phyloP scores from a whole-genome alignment of 2,888 invertebrate species.

The Lissonota sp. region DNA sequence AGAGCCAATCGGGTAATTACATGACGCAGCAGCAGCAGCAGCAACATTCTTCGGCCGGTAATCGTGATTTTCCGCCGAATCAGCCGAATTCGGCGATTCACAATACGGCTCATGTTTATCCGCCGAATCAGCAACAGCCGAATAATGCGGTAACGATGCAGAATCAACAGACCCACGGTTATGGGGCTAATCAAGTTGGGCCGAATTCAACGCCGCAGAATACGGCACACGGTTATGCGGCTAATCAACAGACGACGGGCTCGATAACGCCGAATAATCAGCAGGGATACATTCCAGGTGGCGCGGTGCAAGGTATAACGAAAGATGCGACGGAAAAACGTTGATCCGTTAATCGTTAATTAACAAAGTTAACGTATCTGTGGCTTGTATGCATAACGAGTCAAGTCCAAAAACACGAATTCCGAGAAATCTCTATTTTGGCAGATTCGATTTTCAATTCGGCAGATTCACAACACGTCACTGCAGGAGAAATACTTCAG shows the following conservation, averaged over 20 bases:
- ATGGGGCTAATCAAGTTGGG: conserved; percentile 46
- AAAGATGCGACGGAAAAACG: too few species aligned
- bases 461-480: too few species aligned
- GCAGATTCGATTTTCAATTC: too few species aligned
- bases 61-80: conserved; percentile 54
- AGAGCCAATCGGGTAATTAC: conserved; percentile 61
- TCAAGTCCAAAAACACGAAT: too few species aligned
- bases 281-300: conserved; percentile 53
- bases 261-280: conserved; percentile 59
- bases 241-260: conserved; percentile 55
- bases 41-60: conserved; percentile 45
- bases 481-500: too few species aligned
- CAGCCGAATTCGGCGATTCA: conserved; percentile 69
- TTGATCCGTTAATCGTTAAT: too few species aligned
- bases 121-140: conserved; percentile 61
- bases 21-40: conserved; percentile 55
- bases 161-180: conserved; percentile 62
- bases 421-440: too few species aligned
- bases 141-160: conserved; percentile 60
- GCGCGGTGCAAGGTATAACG: too few species aligned
- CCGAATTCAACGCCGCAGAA: conserved; percentile 56
- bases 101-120: conserved; percentile 59
- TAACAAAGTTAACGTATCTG: too few species aligned
- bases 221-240: conserved; percentile 62
- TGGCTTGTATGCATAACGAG: too few species aligned